A percentile compares a stretch with the other conserved stretches of the same genome.
These are phyloP conservation scores for Rotaria sp. DNA, from an alignment of 2,888 invertebrate genomes.

Conservation along the genomic window DNA sequence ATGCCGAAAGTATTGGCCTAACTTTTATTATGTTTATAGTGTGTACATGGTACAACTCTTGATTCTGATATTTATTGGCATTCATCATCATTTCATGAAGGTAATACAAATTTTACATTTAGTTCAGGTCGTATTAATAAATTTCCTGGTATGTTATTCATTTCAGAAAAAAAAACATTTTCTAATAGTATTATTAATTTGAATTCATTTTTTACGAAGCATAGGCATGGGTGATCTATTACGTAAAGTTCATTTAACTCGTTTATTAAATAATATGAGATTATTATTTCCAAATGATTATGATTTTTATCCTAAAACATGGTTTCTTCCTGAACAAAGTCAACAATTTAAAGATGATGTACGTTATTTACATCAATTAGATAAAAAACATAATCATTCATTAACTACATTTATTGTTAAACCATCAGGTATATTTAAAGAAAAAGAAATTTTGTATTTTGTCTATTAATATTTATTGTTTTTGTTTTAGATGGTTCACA, in stretches of 20 bases:
- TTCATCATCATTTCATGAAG: slow-evolving; percentile 53
- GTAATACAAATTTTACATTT: slow-evolving; percentile 43
- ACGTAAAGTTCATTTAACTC: slow-evolving; percentile 56
- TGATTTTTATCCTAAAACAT: slow-evolving; percentile 57
- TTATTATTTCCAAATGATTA: slow-evolving; percentile 56
- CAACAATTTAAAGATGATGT: slow-evolving; percentile 47
- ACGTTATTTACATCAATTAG: slow-evolving; percentile 41
- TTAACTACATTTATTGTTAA: slow-evolving; percentile 57
- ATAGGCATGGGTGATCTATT: slow-evolving; percentile 57
- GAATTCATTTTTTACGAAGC: neutral
- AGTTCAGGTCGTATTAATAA: slow-evolving; percentile 54
- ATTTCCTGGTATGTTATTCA: slow-evolving; percentile 52
- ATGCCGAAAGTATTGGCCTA: neutral
- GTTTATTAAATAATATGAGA: slow-evolving; percentile 56
- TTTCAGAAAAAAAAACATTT: too few relatives aligned
- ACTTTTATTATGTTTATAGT: slow-evolving; percentile 46
- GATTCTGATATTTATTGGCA: slow-evolving; percentile 58
- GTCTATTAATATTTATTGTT: neutral
- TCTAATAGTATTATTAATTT: neutral
- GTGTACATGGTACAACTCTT: slow-evolving; percentile 50
- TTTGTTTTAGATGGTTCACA: slow-evolving; percentile 53
- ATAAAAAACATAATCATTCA: neutral
- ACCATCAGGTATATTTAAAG: slow-evolving; percentile 46
- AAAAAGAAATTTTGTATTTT: neutral
- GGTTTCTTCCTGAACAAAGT: slow-evolving; percentile 57